Percentiles rank a stretch among this genome's conserved stretches.
phyloP scores from a whole-genome alignment of 1,140 invertebrate genomes.

The Drosophila baimaii region DNA sequence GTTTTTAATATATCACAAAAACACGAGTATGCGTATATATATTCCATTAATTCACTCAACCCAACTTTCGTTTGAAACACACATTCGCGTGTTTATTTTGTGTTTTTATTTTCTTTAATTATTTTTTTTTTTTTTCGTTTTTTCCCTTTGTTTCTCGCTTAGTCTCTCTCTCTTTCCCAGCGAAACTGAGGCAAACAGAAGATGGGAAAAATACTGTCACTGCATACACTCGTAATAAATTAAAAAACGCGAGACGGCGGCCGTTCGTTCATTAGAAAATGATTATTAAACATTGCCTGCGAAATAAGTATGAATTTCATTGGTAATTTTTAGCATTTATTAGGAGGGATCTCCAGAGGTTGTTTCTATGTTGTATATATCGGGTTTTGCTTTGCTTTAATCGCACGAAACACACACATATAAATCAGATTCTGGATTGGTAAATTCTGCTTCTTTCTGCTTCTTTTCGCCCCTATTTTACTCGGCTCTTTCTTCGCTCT shows the following conservation, averaged over 20 bases:
- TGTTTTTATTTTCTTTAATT: slow-evolving; percentile 38
- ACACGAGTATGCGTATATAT: slow-evolving; percentile 15
- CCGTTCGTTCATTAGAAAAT: slow-evolving; percentile 36
- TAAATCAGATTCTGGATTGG: slow-evolving; percentile 55
- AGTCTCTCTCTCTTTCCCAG: slow-evolving; percentile 36
- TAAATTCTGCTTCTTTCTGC: slow-evolving; percentile 56
- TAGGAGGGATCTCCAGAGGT: slow-evolving; percentile 10
- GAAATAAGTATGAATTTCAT: slow-evolving; percentile 16
- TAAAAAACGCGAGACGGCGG: slow-evolving; percentile 38
- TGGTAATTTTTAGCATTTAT: slow-evolving; percentile 23
- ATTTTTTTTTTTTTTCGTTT: slow-evolving; percentile 21
- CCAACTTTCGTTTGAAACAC: slow-evolving; percentile 67
- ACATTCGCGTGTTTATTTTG: slow-evolving; percentile 68
- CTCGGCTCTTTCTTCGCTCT: slow-evolving; percentile 35
- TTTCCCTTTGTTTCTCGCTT: slow-evolving; percentile 46
- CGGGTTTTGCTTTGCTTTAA: slow-evolving; percentile 13
- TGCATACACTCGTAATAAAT: slow-evolving; percentile 63
- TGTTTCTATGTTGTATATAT: slow-evolving; percentile 7
- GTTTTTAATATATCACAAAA: slow-evolving; percentile 51
- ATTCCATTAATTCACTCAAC: slow-evolving; percentile 56
- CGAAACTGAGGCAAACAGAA: slow-evolving; percentile 37
- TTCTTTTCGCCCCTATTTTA: slow-evolving; percentile 33
- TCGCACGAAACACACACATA: slow-evolving; percentile 27
- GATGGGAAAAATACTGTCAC: slow-evolving; percentile 62
- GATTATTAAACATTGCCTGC: slow-evolving; percentile 22